Conservation (phyloP, 1,140 invertebrate genomes). For the Bilobella aurantiaca region DNA sequence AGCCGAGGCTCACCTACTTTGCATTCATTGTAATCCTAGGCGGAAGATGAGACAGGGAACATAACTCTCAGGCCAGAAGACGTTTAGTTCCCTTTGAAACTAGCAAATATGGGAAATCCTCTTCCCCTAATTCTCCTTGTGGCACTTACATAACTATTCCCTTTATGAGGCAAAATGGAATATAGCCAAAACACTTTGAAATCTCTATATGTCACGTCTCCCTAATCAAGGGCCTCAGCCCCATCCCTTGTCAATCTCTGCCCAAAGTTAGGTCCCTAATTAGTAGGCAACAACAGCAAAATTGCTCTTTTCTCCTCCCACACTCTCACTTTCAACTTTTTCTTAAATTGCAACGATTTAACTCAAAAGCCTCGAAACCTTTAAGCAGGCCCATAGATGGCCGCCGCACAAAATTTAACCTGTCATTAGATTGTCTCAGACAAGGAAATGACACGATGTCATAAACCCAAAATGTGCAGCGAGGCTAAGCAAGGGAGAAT, state of each 20-base stretch:
- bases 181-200: no score
- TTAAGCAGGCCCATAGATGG: background rate
- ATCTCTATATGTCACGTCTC: conserved; percentile 2
- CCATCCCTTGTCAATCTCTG: background rate
- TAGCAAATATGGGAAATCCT: conserved; percentile 2
- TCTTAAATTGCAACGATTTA: background rate
- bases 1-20: background rate
- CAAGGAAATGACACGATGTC: background rate
- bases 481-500: no score
- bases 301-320: background rate
- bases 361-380: background rate
- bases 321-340: conserved; percentile 6
- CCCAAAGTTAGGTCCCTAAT: background rate
- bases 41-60: conserved; percentile 6
- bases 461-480: background rate
- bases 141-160: background rate
- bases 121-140: no score
- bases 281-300: background rate
- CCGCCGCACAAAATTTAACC: background rate
- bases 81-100: background rate
- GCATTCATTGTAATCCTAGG: background rate
- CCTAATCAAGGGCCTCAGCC: background rate
- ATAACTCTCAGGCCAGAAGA: conserved; percentile 5
- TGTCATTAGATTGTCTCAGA: background rate
- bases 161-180: no score